Percentiles rank a stretch among this genome's conserved stretches.
These are phyloP conservation scores for Aplochiton taeniatus DNA, from an alignment of 2,797 vertebrate species.

Conservation along the genomic window DNA sequence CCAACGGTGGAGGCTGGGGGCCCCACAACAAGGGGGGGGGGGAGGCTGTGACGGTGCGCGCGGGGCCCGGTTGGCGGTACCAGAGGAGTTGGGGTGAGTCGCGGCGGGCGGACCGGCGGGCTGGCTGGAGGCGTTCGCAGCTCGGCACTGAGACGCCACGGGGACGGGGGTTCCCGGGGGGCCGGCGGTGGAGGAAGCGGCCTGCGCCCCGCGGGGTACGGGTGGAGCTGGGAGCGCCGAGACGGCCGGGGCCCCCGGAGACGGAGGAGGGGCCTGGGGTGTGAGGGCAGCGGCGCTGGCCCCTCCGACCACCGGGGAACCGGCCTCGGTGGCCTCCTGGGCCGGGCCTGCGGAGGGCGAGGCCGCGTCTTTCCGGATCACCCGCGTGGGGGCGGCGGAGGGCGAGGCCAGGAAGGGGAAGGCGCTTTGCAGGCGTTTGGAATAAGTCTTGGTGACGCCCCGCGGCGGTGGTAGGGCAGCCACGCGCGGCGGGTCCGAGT, in stretches of 20 bases:
- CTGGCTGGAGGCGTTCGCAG: too few species aligned
- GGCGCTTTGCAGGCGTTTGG: neutral
- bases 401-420: constrained; percentile 25
- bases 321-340: neutral
- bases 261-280: too few species aligned
- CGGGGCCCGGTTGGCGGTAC: neutral
- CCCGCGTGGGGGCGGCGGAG: constrained; percentile 6
- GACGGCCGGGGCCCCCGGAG: too few species aligned
- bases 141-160: neutral
- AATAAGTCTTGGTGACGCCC: too few species aligned
- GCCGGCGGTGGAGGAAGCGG: neutral
- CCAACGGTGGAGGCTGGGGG: neutral
- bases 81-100: too few species aligned
- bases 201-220: too few species aligned
- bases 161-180: neutral
- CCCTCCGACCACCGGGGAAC: too few species aligned
- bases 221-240: neutral
- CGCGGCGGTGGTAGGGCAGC: neutral
- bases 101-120: neutral
- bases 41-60: neutral
- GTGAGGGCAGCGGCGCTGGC: too few species aligned
- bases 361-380: neutral
- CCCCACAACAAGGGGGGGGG: neutral
- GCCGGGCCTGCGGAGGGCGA: neutral
- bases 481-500: constrained; percentile 52